Percentiles rank a stretch among this genome's conserved stretches.
Evolutionary conservation across 2,113 vertebrate species (phyloP).

Genomic region (Mobula birostris): DNA sequence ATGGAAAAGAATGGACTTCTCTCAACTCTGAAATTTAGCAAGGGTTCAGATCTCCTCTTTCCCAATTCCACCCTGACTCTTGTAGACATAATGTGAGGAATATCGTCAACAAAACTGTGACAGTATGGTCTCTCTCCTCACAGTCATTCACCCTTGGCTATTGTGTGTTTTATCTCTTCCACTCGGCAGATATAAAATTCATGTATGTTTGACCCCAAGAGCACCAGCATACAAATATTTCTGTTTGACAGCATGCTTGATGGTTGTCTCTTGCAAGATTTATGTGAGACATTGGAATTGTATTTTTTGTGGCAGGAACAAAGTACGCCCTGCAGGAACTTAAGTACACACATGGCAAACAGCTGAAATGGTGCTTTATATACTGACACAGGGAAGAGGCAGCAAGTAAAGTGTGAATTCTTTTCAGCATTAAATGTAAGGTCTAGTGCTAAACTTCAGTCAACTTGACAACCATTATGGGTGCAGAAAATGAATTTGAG

Average conservation of each 20-base stretch:
- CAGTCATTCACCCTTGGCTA: background rate
- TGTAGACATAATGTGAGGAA: background rate
- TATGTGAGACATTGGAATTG: background rate
- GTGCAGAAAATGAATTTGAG: background rate
- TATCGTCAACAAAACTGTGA: background rate
- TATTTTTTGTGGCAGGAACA: background rate
- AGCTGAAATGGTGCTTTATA: background rate
- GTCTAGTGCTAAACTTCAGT: background rate
- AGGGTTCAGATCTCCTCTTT: background rate
- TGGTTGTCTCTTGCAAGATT: background rate
- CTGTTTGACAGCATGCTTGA: background rate
- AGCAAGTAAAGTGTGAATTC: background rate
- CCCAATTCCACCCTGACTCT: background rate
- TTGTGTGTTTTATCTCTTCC: background rate
- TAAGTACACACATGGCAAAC: background rate
- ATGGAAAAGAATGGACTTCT: background rate
- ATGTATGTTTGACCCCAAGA: background rate
- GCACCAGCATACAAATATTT: background rate
- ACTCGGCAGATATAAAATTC: background rate
- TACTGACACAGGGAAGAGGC: background rate
- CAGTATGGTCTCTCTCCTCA: background rate
- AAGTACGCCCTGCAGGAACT: background rate
- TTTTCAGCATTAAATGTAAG: background rate
- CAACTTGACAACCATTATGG: background rate
- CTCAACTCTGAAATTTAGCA: background rate